Evolutionary conservation across 2,797 vertebrate species (phyloP).

Genomic region (Heliangelus exortis): DNA sequence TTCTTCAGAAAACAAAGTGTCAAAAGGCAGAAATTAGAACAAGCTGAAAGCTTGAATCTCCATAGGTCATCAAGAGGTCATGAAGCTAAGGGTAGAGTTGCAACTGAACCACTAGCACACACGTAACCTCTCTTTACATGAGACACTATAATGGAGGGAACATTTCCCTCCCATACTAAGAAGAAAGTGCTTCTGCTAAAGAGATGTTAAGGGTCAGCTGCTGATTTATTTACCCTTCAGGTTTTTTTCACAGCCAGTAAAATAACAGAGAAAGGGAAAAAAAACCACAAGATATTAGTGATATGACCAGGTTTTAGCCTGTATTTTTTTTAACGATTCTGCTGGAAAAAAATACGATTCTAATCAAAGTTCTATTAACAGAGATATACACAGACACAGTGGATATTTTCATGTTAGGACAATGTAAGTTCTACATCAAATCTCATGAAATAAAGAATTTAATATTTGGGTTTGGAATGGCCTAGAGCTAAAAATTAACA

Average conservation of each 20-base stretch:
- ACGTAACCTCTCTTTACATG: neutral
- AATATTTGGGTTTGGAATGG: neutral
- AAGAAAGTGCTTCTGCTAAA: neutral
- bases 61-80: neutral
- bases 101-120: neutral
- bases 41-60: neutral
- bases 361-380: neutral
- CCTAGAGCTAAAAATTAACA: neutral
- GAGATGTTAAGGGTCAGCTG: neutral
- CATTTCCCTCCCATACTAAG: neutral
- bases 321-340: neutral
- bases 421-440: neutral
- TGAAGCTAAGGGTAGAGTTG: neutral
- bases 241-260: neutral
- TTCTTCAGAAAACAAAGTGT: neutral
- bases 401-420: neutral
- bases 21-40: neutral
- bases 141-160: neutral
- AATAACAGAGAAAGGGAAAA: neutral
- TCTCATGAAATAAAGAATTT: neutral
- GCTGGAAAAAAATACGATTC: neutral
- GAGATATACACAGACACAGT: accelerated
- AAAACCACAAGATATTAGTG: neutral
- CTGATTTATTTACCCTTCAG: neutral
- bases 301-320: neutral